These are phyloP conservation scores for Caenorhabditis sp. DNA, from an alignment of 2,888 invertebrate species.

Conservation along the genomic window DNA sequence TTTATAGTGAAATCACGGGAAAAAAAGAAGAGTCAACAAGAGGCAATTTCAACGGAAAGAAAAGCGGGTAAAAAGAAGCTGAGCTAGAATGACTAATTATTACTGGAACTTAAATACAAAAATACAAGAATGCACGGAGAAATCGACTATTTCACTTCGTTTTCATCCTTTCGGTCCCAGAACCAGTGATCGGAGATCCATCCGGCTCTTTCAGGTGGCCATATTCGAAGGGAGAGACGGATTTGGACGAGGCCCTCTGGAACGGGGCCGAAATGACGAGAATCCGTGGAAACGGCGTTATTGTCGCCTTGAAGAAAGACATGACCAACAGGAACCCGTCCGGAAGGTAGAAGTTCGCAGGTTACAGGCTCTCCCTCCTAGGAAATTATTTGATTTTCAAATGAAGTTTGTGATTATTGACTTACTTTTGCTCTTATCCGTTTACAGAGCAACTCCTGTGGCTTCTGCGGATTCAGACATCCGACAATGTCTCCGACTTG, in stretches of 20 bases:
- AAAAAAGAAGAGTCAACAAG: background rate
- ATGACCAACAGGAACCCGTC: conserved; percentile 72
- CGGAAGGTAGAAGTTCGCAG: conserved; percentile 54
- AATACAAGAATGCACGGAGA: background rate
- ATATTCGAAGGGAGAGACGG: conserved; percentile 68
- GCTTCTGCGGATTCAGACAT: conserved; percentile 69
- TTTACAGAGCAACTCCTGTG: conserved; percentile 66
- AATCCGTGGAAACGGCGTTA: conserved; percentile 67
- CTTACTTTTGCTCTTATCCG: conserved; percentile 64
- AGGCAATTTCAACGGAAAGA: background rate
- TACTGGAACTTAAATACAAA: too few species aligned
- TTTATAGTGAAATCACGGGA: background rate
- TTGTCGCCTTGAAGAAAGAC: conserved; percentile 75
- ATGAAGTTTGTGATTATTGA: background rate
- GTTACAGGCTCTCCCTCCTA: conserved; percentile 59
- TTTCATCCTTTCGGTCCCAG: conserved; percentile 50
- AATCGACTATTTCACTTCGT: background rate
- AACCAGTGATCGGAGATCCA: conserved; percentile 64
- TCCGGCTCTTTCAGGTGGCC: conserved; percentile 69
- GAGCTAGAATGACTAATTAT: too few species aligned
- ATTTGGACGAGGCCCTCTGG: conserved; percentile 75
- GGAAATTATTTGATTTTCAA: background rate
- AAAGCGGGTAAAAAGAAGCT: too few species aligned
- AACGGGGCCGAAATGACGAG: conserved; percentile 75
- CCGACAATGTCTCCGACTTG: conserved; percentile 73